Conservation (phyloP, 2,797 vertebrate genomes). For the Pagetopsis macropterus region DNA sequence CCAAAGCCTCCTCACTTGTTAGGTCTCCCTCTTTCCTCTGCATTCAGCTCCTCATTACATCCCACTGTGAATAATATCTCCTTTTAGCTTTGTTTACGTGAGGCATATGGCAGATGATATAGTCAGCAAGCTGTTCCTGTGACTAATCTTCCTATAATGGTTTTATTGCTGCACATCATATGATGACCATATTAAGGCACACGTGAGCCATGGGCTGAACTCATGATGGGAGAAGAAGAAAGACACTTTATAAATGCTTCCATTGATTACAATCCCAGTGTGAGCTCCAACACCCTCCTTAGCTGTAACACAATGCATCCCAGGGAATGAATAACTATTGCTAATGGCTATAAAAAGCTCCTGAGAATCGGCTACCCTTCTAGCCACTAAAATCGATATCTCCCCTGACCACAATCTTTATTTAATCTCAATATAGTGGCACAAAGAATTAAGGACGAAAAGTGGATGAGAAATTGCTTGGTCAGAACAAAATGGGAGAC, state of each 20-base stretch:
- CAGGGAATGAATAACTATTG: slow-evolving; percentile 78
- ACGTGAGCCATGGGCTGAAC: slow-evolving; percentile 48
- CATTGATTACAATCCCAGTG: slow-evolving; percentile 77
- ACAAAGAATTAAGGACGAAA: slow-evolving; percentile 70
- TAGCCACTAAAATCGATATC: slow-evolving; percentile 79
- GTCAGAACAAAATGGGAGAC: slow-evolving; percentile 30
- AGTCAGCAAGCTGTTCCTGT: slow-evolving; percentile 69
- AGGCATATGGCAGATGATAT: slow-evolving; percentile 73
- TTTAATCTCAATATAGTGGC: slow-evolving; percentile 76
- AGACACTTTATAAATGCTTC: slow-evolving; percentile 70
- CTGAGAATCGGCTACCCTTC: slow-evolving; percentile 68
- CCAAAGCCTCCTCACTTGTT: slow-evolving; percentile 69
- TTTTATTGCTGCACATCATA: slow-evolving; percentile 49
- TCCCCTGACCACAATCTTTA: slow-evolving; percentile 76
- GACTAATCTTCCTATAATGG: slow-evolving; percentile 50
- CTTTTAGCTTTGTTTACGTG: slow-evolving; percentile 74
- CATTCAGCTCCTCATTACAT: slow-evolving; percentile 57
- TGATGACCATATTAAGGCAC: slow-evolving; percentile 37
- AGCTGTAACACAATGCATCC: slow-evolving; percentile 81
- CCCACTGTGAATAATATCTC: slow-evolving; percentile 69
- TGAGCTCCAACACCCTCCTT: slow-evolving; percentile 64
- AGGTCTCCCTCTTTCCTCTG: slow-evolving; percentile 29
- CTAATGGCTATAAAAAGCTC: slow-evolving; percentile 83
- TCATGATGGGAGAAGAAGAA: slow-evolving; percentile 44
- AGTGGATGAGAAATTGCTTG: slow-evolving; percentile 58